phyloP scores from a whole-genome alignment of 2,888 invertebrate species.

The Lasioglossum leucozonium region DNA sequence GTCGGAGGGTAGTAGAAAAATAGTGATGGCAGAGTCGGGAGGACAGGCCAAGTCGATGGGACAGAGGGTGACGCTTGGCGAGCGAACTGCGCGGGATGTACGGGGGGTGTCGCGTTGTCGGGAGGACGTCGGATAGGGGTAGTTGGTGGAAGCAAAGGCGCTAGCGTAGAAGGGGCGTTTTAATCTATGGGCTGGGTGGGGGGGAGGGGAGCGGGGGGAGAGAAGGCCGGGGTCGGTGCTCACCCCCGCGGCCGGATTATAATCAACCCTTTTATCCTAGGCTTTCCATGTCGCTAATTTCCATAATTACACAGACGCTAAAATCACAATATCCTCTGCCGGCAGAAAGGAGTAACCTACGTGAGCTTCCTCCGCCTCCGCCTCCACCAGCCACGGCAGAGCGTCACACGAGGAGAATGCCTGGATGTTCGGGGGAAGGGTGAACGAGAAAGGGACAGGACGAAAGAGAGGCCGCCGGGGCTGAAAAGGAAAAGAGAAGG shows the following conservation, averaged over 20 bases:
- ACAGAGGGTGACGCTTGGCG: constrained; percentile 54
- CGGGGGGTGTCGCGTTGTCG: constrained; percentile 48
- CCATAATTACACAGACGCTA: constrained; percentile 85
- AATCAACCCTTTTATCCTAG: constrained; percentile 85
- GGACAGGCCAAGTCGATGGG: constrained; percentile 40
- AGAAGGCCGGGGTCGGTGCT: constrained; percentile 68
- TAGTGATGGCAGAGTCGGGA: constrained; percentile 25
- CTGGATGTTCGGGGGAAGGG: constrained; percentile 61
- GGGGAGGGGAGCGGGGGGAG: constrained; percentile 64
- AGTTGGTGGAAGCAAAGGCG: constrained; percentile 78
- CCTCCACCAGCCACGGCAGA: constrained; percentile 61
- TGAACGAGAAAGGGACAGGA: constrained; percentile 51
- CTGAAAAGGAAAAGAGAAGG: constrained; percentile 60
- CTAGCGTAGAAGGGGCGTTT: constrained; percentile 83
- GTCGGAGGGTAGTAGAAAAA: constrained; percentile 50
- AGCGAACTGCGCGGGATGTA: constrained; percentile 47
- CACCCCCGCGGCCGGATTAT: constrained; percentile 82
- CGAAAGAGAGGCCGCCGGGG: constrained; percentile 47
- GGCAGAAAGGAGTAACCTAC: constrained; percentile 83
- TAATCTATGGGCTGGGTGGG: constrained; percentile 82
- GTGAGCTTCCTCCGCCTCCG: constrained; percentile 74
- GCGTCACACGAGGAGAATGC: constrained; percentile 75
- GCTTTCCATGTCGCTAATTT: constrained; percentile 85
- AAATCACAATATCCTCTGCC: constrained; percentile 84
- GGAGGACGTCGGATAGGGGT: constrained; percentile 61